Evolutionary conservation across 2,113 vertebrate genomes (phyloP), one percentile per base, ranked within the genome.

Genomic region (Cichladusa arquata): DNA sequence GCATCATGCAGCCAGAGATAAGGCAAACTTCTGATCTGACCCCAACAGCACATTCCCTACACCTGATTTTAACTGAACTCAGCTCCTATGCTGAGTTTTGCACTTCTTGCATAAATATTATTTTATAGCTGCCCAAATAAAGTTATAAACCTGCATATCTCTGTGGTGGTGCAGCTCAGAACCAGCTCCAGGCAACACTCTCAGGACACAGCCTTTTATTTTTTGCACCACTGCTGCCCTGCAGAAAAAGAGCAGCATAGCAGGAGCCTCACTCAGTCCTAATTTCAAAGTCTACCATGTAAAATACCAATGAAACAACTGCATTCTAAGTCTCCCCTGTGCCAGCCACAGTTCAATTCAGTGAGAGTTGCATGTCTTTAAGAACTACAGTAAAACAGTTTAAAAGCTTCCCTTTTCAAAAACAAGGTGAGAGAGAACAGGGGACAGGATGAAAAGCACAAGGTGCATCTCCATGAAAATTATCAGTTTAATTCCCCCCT

Each of bases 261-360:
- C 19, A 79, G 22, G 5, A 88, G 29, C 54, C 51, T 74, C 60
- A 12, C 16, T 31, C 38, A 67, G 56, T 19, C 22, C 40, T 57
- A 53, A 1, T 50, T 88, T 61, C 47, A 25, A 50, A 50, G 48
- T 50, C 14, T 26, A 19, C 14, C 19, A 24, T 1, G 33, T 19
- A 25, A 96, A 96, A 91, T 4, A 3, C 16, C 76, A 86, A 44
- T 71, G 76, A 44, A 84, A 78, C 50, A 92, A 44, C 17, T 73
- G 36, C 31, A 22, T 89, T 58, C 33, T 36, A 51, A n/a, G 34
- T 28, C 25, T 56, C 15, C 44, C 60, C 33, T 42, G 10, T 34
- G 19, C 60, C 82, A 90, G 80, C 5, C 58, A 18, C 0, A 0
- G 11, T 20, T 25, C 38, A 57, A 57, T 8, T 34, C 61, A 67